phyloP scores from a whole-genome alignment of 2,888 invertebrate genomes.

The Acronicta psi region DNA sequence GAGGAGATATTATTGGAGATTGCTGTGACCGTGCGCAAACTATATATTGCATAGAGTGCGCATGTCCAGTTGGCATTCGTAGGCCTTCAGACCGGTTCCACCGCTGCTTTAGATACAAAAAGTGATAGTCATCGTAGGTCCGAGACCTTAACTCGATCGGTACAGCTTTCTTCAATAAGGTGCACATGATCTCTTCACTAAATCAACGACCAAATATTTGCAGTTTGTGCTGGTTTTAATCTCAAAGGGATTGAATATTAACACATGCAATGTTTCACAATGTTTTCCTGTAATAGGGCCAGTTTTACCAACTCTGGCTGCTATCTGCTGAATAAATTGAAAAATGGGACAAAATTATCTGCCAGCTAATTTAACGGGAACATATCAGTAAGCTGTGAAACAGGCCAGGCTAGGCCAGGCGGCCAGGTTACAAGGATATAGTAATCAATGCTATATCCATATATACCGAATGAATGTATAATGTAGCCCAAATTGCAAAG shows the following conservation, averaged over 20 bases:
- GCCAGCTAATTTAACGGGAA: too few species aligned
- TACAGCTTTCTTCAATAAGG: conserved; percentile 59
- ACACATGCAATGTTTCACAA: too few species aligned
- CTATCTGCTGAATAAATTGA: too few species aligned
- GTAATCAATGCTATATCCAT: too few species aligned
- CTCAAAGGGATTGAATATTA: too few species aligned
- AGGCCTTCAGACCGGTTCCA: conserved; percentile 74
- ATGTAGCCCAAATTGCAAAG: background rate
- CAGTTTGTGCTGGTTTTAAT: background rate
- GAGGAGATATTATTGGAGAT: conserved; percentile 47
- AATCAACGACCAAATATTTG: conserved; percentile 9
- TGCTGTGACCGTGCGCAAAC: conserved; percentile 50
- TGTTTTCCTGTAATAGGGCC: too few species aligned
- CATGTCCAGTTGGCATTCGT: conserved; percentile 64
- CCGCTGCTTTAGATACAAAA: conserved; percentile 70
- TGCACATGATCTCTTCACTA: conserved; percentile 17
- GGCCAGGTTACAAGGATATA: too few species aligned
- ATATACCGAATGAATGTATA: too few species aligned
- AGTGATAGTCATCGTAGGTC: conserved; percentile 75
- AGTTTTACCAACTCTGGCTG: too few species aligned
- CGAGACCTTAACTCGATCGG: conserved; percentile 61
- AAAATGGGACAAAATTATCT: too few species aligned
- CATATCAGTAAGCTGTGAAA: too few species aligned
- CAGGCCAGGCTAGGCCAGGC: too few species aligned
- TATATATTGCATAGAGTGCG: conserved; percentile 44